A percentile compares a stretch with the other conserved stretches of the same genome.
Evolutionary conservation across 2,113 vertebrate species (phyloP).

Genomic region (Nasalis larvatus): DNA sequence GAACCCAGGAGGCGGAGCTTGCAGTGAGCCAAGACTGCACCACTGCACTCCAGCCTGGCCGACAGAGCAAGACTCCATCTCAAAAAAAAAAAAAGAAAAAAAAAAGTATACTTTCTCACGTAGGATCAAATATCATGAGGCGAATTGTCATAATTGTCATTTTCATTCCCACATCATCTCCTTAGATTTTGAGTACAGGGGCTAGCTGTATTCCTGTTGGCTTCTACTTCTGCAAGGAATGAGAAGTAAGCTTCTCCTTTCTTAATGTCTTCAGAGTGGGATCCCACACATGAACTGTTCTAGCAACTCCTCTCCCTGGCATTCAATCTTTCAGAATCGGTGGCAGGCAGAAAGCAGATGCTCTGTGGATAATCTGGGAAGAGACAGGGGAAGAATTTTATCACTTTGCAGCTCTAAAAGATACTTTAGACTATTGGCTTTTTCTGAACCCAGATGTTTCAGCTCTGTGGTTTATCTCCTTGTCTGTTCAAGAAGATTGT

Average conservation of each 20-base stretch:
- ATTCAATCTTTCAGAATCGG: background rate
- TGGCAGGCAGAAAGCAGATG: background rate
- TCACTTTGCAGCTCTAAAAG: background rate
- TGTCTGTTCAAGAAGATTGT: background rate
- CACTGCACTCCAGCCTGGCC: no score
- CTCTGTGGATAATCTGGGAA: background rate
- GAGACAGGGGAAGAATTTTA: background rate
- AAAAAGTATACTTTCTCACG: background rate
- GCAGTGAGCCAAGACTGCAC: no score
- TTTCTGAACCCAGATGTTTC: background rate
- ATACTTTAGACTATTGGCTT: background rate
- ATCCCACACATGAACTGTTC: background rate
- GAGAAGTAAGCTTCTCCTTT: background rate
- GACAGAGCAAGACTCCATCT: no score
- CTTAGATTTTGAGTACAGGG: background rate
- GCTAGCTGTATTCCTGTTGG: background rate
- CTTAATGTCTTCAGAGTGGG: background rate
- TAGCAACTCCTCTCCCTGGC: background rate
- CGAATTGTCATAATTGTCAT: background rate
- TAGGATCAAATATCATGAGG: background rate
- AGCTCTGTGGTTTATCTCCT: background rate
- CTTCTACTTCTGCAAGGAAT: background rate
- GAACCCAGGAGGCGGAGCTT: no score
- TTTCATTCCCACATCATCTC: background rate
- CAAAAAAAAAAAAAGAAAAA: no score